Conservation (phyloP, 2,797 vertebrate species). For the Tapera naevia region DNA sequence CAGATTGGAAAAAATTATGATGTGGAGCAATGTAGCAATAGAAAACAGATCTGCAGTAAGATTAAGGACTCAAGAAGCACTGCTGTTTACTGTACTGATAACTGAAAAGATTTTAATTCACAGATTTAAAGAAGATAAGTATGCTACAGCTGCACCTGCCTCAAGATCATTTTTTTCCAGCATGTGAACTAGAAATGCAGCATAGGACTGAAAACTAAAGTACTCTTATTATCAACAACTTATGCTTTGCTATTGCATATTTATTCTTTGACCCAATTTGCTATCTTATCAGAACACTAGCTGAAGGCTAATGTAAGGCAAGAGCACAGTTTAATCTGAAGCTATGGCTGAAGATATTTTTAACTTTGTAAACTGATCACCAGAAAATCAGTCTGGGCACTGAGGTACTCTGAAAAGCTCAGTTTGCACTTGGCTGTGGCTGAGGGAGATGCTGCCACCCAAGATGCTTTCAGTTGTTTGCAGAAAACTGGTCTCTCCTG, state of each 20-base stretch:
- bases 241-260: not conserved
- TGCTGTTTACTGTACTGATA: not conserved
- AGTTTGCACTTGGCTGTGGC: not conserved
- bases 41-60: not conserved
- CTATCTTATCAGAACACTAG: not conserved
- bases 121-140: not conserved
- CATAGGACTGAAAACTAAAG: not conserved
- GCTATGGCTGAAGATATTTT: not conserved
- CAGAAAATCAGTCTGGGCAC: not conserved
- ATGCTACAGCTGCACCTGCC: not conserved
- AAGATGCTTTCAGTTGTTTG: not conserved
- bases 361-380: not conserved
- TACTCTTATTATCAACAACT: not conserved
- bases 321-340: conserved; percentile 4
- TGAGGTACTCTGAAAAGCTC: not conserved
- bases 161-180: not conserved
- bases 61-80: not conserved
- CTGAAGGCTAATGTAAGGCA: not conserved
- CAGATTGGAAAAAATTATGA: not conserved
- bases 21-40: not conserved
- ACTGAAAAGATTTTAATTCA: not conserved
- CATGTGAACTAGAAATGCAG: not conserved
- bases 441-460: not conserved
- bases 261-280: conserved; percentile 21
- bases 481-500: not conserved